A percentile compares a stretch with the other conserved stretches of the same genome.
phyloP scores from a whole-genome alignment of 2,797 vertebrate genomes.

The Poecilia picta region DNA sequence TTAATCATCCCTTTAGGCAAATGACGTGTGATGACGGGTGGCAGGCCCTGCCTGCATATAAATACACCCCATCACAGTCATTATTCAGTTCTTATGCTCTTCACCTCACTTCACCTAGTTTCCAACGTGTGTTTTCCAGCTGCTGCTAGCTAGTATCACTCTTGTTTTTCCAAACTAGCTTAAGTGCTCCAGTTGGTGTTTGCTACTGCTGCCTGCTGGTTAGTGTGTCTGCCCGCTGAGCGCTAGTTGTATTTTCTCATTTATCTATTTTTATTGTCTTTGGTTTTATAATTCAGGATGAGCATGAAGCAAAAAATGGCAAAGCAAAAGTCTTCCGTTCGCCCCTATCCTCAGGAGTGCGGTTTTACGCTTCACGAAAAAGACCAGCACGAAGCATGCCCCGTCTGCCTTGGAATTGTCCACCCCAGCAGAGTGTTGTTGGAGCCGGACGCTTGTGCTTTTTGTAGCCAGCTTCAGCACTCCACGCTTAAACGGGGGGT shows the following conservation, averaged over 20 bases:
- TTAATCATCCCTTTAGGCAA: no score
- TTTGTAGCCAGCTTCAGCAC: not conserved
- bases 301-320: no score
- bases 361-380: not conserved
- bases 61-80: not conserved
- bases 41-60: no score
- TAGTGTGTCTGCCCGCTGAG: no score
- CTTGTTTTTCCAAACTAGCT: not conserved
- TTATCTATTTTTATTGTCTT: no score
- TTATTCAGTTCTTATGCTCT: conserved; percentile 3
- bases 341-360: not conserved
- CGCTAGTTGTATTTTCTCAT: no score
- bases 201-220: no score
- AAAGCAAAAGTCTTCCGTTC: not conserved
- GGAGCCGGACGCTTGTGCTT: not conserved
- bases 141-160: not conserved
- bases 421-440: not conserved
- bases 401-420: not conserved
- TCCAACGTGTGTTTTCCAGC: not conserved
- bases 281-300: no score
- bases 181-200: no score
- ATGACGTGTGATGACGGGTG: no score
- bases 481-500: not conserved
- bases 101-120: not conserved
- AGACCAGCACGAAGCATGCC: not conserved